Conservation (phyloP, 2,797 vertebrate species). For the Valencia hispanica region DNA sequence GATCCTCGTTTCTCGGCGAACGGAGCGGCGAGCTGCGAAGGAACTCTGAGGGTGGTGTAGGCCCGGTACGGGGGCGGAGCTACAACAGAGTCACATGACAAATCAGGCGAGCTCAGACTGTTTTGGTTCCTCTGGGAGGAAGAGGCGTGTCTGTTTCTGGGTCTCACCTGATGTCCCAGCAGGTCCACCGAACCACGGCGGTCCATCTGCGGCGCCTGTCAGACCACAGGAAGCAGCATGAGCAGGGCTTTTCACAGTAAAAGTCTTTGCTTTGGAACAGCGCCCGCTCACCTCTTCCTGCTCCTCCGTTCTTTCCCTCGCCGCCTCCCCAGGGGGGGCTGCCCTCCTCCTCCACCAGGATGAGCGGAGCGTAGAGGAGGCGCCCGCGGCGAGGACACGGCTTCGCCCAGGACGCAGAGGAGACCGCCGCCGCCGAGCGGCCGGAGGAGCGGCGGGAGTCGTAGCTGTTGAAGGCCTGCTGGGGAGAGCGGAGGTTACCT, state of each 20-base stretch:
- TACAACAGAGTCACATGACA: conserved; percentile 38
- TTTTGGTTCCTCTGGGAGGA: too few relatives aligned
- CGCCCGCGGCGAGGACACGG: conserved; percentile 81
- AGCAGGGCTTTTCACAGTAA: neutral
- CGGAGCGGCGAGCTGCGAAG: conserved; percentile 72
- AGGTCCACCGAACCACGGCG: conserved; percentile 64
- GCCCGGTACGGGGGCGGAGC: conserved; percentile 73
- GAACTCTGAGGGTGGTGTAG: conserved; percentile 84
- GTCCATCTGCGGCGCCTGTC: conserved; percentile 56
- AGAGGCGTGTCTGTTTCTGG: accelerated
- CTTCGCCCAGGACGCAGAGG: conserved; percentile 85
- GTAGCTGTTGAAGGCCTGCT: conserved; percentile 46
- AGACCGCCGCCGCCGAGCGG: conserved; percentile 50
- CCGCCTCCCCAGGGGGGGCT: conserved; percentile 49
- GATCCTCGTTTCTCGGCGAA: conserved; percentile 85
- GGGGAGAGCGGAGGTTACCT: neutral
- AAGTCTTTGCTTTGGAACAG: neutral
- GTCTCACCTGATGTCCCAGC: conserved; percentile 59
- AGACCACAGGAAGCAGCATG: neutral
- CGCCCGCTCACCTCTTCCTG: conserved; percentile 56
- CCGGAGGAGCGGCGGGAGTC: conserved; percentile 54
- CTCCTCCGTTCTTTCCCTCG: conserved; percentile 50
- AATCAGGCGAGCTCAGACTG: too few relatives aligned
- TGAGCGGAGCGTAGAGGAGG: conserved; percentile 88
- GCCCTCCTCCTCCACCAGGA: conserved; percentile 85